These are phyloP conservation scores for Bolborhynchus lineola DNA, from an alignment of 2,113 vertebrate genomes.

Conservation along the genomic window DNA sequence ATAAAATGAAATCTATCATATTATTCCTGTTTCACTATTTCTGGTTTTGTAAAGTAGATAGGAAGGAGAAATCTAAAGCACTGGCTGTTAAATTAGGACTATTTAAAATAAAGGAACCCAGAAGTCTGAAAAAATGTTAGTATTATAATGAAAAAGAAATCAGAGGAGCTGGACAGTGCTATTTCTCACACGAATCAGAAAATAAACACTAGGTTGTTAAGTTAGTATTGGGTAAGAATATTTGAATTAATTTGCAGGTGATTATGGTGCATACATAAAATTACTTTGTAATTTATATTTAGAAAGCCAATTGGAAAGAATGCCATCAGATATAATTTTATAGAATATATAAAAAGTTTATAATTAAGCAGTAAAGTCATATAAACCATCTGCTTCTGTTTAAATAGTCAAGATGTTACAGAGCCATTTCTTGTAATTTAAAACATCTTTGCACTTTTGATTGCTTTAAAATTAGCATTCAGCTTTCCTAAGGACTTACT, in stretches of 20 bases:
- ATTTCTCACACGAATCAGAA: neutral
- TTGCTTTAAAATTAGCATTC: conserved; percentile 34
- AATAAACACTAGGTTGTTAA: neutral
- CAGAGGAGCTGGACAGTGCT: neutral
- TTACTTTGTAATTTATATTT: neutral
- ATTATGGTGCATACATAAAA: neutral
- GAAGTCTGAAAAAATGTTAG: neutral
- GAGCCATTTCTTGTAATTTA: conserved; percentile 19
- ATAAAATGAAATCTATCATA: neutral
- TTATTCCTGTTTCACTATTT: neutral
- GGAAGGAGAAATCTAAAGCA: neutral
- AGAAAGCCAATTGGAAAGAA: neutral
- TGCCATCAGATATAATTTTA: neutral
- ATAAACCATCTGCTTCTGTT: conserved; percentile 51
- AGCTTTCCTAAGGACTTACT: neutral
- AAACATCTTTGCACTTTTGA: conserved; percentile 24
- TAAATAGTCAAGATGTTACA: conserved; percentile 39
- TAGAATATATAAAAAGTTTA: conserved; percentile 12
- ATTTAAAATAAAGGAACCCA: neutral
- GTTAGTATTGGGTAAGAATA: neutral
- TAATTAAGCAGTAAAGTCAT: conserved; percentile 46
- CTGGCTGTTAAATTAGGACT: neutral
- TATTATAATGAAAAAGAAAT: neutral
- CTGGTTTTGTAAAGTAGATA: neutral
- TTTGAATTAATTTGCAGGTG: neutral